Conservation (phyloP, 2,797 vertebrate species). For the Bradypodion ventrale region DNA sequence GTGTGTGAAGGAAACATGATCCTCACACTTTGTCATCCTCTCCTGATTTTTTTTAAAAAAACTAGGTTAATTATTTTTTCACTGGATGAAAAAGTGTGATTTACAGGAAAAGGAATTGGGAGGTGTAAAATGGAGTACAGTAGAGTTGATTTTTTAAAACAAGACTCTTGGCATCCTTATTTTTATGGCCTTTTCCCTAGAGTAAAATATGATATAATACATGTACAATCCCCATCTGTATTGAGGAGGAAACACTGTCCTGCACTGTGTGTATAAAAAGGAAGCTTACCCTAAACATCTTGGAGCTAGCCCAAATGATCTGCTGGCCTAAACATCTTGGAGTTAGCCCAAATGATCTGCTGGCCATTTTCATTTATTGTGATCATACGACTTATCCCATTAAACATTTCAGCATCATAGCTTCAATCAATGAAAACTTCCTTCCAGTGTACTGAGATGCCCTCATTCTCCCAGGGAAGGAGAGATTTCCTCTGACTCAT, state of each 20-base stretch:
- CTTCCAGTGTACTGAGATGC: slow-evolving; percentile 64
- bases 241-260: slow-evolving; percentile 55
- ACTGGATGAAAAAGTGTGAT: neutral
- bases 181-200: slow-evolving; percentile 46
- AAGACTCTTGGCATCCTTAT: slow-evolving; percentile 62
- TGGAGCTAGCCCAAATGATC: slow-evolving; percentile 60
- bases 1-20: neutral
- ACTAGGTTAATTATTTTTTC: neutral
- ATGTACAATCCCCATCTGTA: slow-evolving; percentile 44
- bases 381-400: slow-evolving; percentile 71
- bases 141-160: slow-evolving; percentile 29
- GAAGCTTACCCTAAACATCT: slow-evolving; percentile 61
- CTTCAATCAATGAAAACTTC: slow-evolving; percentile 63
- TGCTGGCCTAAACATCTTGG: slow-evolving; percentile 69
- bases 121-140: slow-evolving; percentile 58
- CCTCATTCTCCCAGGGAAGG: slow-evolving; percentile 61
- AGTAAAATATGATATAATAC: neutral
- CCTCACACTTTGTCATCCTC: too few relatives aligned
- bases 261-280: neutral
- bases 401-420: slow-evolving; percentile 64
- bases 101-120: neutral
- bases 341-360: slow-evolving; percentile 56
- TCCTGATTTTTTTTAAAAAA: neutral
- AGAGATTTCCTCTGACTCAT: slow-evolving; percentile 75
- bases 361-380: slow-evolving; percentile 71